These are phyloP conservation scores for Oreochromis grahami DNA, from an alignment of 2,797 vertebrate species.

Conservation along the genomic window DNA sequence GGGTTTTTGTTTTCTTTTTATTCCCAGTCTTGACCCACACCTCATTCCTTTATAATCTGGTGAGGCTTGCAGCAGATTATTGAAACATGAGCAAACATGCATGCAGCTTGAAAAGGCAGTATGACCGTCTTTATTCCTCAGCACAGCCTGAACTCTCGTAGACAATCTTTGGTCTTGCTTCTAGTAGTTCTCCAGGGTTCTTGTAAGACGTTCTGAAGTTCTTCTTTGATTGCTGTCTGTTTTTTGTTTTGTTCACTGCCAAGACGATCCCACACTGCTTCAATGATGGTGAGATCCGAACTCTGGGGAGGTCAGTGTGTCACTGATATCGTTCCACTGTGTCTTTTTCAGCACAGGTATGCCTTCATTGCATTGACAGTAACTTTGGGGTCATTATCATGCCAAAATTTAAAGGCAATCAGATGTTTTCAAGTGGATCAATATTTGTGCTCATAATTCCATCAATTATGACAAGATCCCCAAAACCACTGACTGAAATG, in stretches of 20 bases:
- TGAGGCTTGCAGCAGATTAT: neutral
- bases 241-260: neutral
- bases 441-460: neutral
- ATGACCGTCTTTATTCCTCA: neutral
- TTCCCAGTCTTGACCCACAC: neutral
- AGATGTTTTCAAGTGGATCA: neutral
- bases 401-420: neutral
- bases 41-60: neutral
- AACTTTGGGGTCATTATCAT: neutral
- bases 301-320: neutral
- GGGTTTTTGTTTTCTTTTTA: neutral
- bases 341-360: neutral
- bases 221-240: neutral
- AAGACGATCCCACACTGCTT: accelerated
- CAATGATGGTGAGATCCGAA: neutral
- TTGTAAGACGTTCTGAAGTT: neutral
- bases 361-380: neutral
- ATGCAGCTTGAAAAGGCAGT: neutral
- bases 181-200: neutral
- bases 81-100: neutral
- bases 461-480: neutral
- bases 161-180: neutral
- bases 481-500: too few relatives aligned
- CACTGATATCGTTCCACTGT: neutral
- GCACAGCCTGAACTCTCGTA: neutral